Evolutionary conservation across 2,797 vertebrate genomes (phyloP), one percentile per base, ranked within the genome.

Genomic region (Gila robusta): DNA sequence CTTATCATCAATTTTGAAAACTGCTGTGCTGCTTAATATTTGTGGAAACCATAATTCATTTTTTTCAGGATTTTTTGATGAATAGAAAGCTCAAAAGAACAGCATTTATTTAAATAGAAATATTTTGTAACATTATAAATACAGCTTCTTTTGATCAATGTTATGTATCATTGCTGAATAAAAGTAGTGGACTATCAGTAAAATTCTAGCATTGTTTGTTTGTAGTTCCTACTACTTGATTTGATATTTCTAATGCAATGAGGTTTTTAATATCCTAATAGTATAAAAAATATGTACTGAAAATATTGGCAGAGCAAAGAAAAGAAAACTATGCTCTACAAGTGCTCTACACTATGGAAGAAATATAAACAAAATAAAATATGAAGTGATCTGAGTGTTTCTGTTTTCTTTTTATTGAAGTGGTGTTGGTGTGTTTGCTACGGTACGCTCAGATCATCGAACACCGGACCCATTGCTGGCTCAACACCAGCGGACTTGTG

Each of bases 361-460:
- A 69, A 41, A 28, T 47, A 67, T 3, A 35, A 49, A 47, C 17
- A 12, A 66, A 69, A 0, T 52, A 62, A 76, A 66, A 3, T 77
- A n/a, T 52, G 10, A 49, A 35, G 5, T 23, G 6, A 0, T 12
- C 35, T 47, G 54, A 21, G 10, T 56, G 5, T 59, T 79, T 70
- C 69, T 70, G 35, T 71, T 87, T 66, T 88, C 44, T 66, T 9
- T 59, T 47, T 83, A 81, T 82, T 72, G 6, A 92, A 98, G 97
- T 98, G 96, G 96, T 96, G 89, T 94, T 98, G 93, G 95, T 98
- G 93, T 97, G 97, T 93, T 91, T 97, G 87, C 95, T 98, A 87
- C 97, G 97, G 89, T 98, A 97, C 9, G 96, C 97, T 89, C 97
- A 98, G 92, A 94, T 98, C 89, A 95, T 98, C 1, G 97, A 98